Percentiles rank a stretch among this genome's conserved stretches.
phyloP scores from a whole-genome alignment of 2,113 vertebrate genomes.

The Rhinoderma darwinii region DNA sequence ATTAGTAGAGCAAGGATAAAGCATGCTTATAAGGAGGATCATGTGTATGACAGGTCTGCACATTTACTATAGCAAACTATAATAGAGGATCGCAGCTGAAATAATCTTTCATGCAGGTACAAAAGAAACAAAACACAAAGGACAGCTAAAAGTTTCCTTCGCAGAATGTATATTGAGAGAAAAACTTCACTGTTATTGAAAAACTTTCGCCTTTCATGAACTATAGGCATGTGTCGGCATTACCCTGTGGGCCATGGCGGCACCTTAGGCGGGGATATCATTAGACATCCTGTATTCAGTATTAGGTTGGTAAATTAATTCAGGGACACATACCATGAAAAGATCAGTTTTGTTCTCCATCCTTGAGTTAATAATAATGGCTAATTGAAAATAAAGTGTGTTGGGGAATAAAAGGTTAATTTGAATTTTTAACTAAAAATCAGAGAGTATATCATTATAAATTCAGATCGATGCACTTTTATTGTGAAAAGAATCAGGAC shows the following conservation, averaged over 20 bases:
- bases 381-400: too few species aligned
- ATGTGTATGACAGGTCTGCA: slow-evolving; percentile 43
- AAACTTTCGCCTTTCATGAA: neutral
- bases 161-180: neutral
- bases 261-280: neutral
- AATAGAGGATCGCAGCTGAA: neutral
- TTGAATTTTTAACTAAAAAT: too few species aligned
- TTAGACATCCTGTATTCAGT: too few species aligned
- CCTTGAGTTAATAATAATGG: too few species aligned
- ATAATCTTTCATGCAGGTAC: slow-evolving; percentile 12
- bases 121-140: neutral
- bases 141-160: neutral
- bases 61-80: neutral
- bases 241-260: neutral
- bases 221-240: neutral
- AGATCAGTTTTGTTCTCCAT: too few species aligned
- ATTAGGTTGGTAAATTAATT: too few species aligned
- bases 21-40: slow-evolving; percentile 45
- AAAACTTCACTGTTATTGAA: neutral
- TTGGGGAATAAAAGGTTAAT: too few species aligned
- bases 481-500: neutral
- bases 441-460: too few species aligned
- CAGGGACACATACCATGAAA: too few species aligned
- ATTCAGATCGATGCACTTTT: neutral
- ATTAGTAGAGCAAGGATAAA: slow-evolving; percentile 51